Evolutionary conservation across 2,888 invertebrate genomes (phyloP), one percentile per base, ranked within the genome.

Genomic region (Lydus trimaculatus): DNA sequence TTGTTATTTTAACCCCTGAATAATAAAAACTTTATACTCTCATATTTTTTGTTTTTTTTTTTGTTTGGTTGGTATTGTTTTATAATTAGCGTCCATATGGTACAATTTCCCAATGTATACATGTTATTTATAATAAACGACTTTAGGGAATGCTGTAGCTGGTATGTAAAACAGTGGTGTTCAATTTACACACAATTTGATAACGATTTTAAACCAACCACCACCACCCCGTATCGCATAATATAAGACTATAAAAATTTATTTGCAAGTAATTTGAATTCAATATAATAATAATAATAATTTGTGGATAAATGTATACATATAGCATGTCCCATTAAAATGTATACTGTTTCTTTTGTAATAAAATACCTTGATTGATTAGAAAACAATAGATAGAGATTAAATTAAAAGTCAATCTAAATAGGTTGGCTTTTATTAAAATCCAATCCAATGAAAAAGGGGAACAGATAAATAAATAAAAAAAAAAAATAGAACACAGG

Each of bases 131-230:
- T 48, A 48, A 48, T 20, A 9, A 48, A 48, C 11, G 48, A 48
- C 20, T 3, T 48, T 11, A 20, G 48, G 48, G 48, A 20, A 17
- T 48, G 20, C 8, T 39, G 4, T 33, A n/a, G n/a, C n/a, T 11
- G 6, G 2, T 36, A 1, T 43, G 9, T 48, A 48, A 2, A 48
- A 48, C 48, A 20, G 48, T 48, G 20, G 48, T 48, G 8, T 20
- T 20, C 48, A 48, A 48, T 48, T 48, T 48, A 48, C 48, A n/a
- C n/a, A n/a, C n/a, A 48, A 11, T 48, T 48, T 48, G 48, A 20
- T 48, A 48, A 48, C 48, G 48, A 48, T 48, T 48, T 20, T 48
- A 9, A 11, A 1, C 20, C 9, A 6, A 48, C 11, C 20, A 43
- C 43, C n/a, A 43, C n/a, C 48, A 20, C 17, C 48, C 9, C 8